Conservation (phyloP, 2,113 vertebrate species). For the Rhadina sibilatrix region DNA sequence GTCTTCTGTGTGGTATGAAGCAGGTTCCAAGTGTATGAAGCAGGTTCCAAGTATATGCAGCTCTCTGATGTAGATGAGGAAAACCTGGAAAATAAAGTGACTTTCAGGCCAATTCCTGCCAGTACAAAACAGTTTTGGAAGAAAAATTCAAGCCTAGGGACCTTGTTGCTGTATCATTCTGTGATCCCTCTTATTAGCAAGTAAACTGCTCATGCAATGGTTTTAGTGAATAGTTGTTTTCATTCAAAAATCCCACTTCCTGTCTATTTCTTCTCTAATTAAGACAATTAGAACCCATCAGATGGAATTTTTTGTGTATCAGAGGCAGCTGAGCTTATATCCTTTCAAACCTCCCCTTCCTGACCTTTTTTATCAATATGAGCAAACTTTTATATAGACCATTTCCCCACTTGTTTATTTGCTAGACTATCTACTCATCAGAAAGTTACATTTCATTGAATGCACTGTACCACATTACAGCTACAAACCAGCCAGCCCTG, state of each 20-base stretch:
- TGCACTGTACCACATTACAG: background rate
- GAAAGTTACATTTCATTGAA: slow-evolving; percentile 15
- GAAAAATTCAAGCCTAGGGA: background rate
- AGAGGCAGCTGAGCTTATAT: background rate
- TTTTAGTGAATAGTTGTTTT: background rate
- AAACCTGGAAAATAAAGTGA: background rate
- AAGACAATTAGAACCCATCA: background rate
- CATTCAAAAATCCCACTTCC: background rate
- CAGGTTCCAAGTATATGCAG: background rate
- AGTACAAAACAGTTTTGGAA: background rate
- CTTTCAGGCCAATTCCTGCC: background rate
- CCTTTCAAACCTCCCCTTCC: slow-evolving; percentile 23
- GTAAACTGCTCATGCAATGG: background rate
- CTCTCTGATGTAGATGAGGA: background rate
- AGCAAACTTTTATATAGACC: slow-evolving; percentile 18
- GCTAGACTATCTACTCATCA: background rate
- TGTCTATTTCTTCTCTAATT: background rate
- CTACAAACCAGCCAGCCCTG: background rate
- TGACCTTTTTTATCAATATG: background rate
- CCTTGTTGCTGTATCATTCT: background rate
- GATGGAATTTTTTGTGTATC: background rate
- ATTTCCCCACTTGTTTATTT: background rate
- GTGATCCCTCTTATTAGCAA: background rate
- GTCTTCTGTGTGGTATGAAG: background rate
- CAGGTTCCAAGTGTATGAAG: background rate